Conservation (phyloP, 2,888 invertebrate species). For the Lampropteryx suffumata region DNA sequence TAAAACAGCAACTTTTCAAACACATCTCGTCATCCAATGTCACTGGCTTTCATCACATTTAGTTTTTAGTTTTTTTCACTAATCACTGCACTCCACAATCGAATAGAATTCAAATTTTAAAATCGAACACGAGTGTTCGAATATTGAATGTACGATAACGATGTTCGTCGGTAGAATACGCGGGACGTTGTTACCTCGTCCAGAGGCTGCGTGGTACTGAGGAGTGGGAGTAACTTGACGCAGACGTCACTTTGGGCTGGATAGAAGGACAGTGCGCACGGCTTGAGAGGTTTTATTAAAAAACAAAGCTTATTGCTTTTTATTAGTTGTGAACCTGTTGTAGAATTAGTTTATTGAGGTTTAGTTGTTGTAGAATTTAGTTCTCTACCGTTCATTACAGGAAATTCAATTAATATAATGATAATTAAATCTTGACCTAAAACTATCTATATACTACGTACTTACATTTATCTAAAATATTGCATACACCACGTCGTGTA, state of each 20-base stretch:
- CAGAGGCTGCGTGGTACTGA: constrained; percentile 77
- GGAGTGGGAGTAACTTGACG: constrained; percentile 55
- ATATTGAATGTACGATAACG: constrained; percentile 8
- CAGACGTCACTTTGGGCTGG: constrained; percentile 50
- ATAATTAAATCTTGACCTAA: too few relatives aligned
- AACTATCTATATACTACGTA: too few relatives aligned
- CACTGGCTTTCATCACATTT: constrained; percentile 27
- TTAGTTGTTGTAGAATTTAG: too few relatives aligned
- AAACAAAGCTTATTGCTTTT: too few relatives aligned
- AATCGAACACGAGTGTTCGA: constrained; percentile 20
- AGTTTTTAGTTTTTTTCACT: constrained; percentile 42
- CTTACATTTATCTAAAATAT: too few relatives aligned
- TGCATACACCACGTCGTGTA: too few relatives aligned
- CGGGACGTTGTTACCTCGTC: constrained; percentile 51
- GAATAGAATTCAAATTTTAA: constrained; percentile 19
- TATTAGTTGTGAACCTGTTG: too few relatives aligned
- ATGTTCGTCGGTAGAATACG: background rate
- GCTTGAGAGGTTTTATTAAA: constrained; percentile 22
- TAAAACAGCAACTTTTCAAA: constrained; percentile 13
- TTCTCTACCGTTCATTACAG: too few relatives aligned
- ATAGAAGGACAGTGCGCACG: constrained; percentile 53
- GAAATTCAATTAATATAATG: too few relatives aligned
- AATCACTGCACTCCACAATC: constrained; percentile 72
- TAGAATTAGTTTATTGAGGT: too few relatives aligned
- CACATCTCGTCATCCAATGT: constrained; percentile 25